Evolutionary conservation across 2,797 vertebrate species (phyloP).

Genomic region (Eutrigla gurnardus): DNA sequence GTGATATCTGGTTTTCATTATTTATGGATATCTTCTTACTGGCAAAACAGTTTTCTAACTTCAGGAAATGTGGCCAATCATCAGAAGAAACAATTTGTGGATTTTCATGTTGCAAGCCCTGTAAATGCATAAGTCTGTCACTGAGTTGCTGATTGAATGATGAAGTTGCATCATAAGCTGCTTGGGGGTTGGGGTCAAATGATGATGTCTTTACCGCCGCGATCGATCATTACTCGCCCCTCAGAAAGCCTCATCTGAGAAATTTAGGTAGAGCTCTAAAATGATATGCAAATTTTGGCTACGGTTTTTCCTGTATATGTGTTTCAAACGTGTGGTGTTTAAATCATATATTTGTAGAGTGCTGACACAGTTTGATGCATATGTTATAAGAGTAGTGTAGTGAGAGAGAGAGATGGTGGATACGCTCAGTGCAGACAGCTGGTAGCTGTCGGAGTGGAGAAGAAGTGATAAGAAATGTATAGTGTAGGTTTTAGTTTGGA

Average conservation of each 20-base stretch:
- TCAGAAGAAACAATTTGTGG: constrained; percentile 46
- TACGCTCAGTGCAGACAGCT: not conserved
- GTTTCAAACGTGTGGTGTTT: not conserved
- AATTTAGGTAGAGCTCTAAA: not conserved
- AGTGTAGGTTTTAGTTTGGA: not conserved
- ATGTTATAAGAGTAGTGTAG: not conserved
- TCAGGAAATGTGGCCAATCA: constrained; percentile 68
- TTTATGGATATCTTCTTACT: constrained; percentile 16
- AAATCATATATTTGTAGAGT: not conserved
- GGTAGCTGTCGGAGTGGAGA: not conserved
- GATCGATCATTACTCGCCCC: not conserved
- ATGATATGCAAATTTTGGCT: not conserved
- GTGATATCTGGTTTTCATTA: constrained; percentile 16
- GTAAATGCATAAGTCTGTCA: no score
- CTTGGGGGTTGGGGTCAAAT: not conserved
- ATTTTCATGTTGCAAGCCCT: not conserved
- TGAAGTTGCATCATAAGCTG: no score
- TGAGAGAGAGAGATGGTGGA: not conserved
- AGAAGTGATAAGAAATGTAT: not conserved
- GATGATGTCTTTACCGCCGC: not conserved
- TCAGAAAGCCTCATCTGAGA: not conserved
- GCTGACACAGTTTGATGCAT: not conserved
- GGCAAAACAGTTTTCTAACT: constrained; percentile 20
- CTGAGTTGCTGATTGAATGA: no score
- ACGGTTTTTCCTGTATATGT: not conserved